Evolutionary conservation across 2,113 vertebrate genomes (phyloP).

Genomic region (Holacanthus passer): DNA sequence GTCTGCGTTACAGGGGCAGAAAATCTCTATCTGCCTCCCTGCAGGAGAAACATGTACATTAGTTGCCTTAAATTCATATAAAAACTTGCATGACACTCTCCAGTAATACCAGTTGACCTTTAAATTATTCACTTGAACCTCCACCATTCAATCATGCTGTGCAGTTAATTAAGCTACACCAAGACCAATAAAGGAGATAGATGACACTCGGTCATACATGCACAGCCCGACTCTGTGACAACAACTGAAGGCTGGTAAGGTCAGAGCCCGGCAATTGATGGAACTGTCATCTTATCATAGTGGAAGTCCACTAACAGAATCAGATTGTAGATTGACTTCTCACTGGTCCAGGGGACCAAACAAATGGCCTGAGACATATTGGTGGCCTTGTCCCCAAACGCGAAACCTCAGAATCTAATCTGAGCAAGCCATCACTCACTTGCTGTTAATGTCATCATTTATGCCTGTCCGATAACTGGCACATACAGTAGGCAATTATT

Average conservation of each 20-base stretch:
- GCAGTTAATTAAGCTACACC: conserved; percentile 83
- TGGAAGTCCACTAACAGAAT: conserved; percentile 71
- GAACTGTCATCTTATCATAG: conserved; percentile 74
- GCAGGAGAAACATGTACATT: conserved; percentile 24
- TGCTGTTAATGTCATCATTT: conserved; percentile 72
- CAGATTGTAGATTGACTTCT: conserved; percentile 65
- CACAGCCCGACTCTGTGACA: conserved; percentile 62
- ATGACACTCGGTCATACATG: conserved; percentile 71
- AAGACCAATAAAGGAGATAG: conserved; percentile 84
- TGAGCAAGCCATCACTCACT: conserved; percentile 73
- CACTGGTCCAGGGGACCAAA: conserved; percentile 41
- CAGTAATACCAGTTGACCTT: conserved; percentile 77
- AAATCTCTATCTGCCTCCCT: background rate
- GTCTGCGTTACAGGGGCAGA: background rate
- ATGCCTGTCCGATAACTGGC: conserved; percentile 65
- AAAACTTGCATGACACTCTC: conserved; percentile 66
- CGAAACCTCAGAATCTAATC: conserved; percentile 65
- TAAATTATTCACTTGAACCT: conserved; percentile 80
- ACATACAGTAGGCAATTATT: conserved; percentile 56
- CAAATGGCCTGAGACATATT: conserved; percentile 62
- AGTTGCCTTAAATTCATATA: conserved; percentile 50
- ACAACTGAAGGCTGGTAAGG: conserved; percentile 79
- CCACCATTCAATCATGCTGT: conserved; percentile 71
- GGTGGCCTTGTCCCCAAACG: conserved; percentile 58
- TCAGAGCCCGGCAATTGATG: conserved; percentile 81